phyloP scores from a whole-genome alignment of 2,888 invertebrate species.

The Oconnorella tubifera region DNA sequence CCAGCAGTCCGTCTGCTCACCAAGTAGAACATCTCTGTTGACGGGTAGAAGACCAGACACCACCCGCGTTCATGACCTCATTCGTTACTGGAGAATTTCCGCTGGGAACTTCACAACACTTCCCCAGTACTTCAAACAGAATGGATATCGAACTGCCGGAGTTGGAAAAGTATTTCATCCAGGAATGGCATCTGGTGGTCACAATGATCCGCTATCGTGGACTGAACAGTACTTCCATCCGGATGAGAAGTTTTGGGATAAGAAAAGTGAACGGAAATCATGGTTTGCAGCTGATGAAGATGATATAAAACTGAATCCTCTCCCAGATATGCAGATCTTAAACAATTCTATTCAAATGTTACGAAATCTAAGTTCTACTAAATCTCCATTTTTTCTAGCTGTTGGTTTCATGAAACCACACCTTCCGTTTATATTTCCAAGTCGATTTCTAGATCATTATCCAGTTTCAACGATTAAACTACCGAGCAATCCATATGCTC shows the following conservation, averaged over 20 bases:
- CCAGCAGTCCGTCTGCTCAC: slow-evolving; percentile 34
- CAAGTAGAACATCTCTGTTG: slow-evolving; percentile 31
- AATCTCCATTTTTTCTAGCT: slow-evolving; percentile 36
- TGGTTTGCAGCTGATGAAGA: slow-evolving; percentile 38
- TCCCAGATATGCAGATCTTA: slow-evolving; percentile 30
- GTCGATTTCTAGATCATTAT: slow-evolving; percentile 28
- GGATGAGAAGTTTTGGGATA: slow-evolving; percentile 19
- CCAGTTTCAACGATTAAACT: slow-evolving; percentile 27
- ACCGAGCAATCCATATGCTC: slow-evolving; percentile 39
- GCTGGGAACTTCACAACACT: slow-evolving; percentile 29
- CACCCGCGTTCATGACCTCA: slow-evolving; percentile 30
- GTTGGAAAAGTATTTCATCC: slow-evolving; percentile 31
- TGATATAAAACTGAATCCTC: slow-evolving; percentile 22
- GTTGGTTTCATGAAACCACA: slow-evolving; percentile 38
- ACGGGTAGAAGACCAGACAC: slow-evolving; percentile 33
- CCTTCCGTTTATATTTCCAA: slow-evolving; percentile 36
- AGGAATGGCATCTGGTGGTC: slow-evolving; percentile 63
- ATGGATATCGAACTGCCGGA: slow-evolving; percentile 25
- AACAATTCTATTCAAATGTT: slow-evolving; percentile 26
- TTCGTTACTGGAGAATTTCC: slow-evolving; percentile 28
- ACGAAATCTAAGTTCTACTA: slow-evolving; percentile 11
- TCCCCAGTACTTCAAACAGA: slow-evolving; percentile 29
- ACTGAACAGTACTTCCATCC: slow-evolving; percentile 36
- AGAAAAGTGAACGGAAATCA: slow-evolving; percentile 21
- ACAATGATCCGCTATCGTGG: slow-evolving; percentile 55